A percentile compares a stretch with the other conserved stretches of the same genome.
These are phyloP conservation scores for Eriocheir sinensis DNA, from an alignment of 1,140 invertebrate species.

Conservation along the genomic window DNA sequence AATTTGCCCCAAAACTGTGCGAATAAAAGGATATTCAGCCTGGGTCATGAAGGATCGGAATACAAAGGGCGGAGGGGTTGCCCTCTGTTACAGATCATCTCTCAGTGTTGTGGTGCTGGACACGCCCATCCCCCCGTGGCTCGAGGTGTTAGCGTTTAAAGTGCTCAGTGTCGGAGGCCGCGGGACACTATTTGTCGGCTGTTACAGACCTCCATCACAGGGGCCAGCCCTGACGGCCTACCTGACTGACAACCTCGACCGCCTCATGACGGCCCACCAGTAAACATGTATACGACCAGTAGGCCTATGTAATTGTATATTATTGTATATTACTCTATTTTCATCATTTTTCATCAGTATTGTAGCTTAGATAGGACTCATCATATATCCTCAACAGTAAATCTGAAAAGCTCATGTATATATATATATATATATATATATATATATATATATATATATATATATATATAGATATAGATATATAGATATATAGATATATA, in stretches of 20 bases:
- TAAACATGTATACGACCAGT: no score
- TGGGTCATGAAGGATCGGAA: background rate
- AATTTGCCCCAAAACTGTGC: background rate
- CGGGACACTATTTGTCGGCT: no score
- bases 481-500: no score
- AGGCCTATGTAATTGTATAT: no score
- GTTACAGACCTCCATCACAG: background rate
- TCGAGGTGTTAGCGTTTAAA: background rate
- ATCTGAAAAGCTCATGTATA: no score
- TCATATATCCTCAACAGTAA: no score
- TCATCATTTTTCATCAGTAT: no score
- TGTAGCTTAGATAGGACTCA: no score
- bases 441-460: no score
- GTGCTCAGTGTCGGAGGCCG: background rate
- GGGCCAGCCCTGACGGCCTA: background rate
- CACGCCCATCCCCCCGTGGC: background rate
- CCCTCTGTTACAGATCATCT: background rate
- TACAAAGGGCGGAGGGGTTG: background rate
- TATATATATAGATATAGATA: no score
- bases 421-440: no score
- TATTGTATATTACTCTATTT: no score
- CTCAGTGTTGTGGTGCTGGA: background rate
- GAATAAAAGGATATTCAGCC: background rate
- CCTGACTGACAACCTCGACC: background rate
- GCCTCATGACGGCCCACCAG: background rate